Evolutionary conservation across 1,140 invertebrate species (phyloP), one percentile per base, ranked within the genome.

Genomic region (Formica exsecta): DNA sequence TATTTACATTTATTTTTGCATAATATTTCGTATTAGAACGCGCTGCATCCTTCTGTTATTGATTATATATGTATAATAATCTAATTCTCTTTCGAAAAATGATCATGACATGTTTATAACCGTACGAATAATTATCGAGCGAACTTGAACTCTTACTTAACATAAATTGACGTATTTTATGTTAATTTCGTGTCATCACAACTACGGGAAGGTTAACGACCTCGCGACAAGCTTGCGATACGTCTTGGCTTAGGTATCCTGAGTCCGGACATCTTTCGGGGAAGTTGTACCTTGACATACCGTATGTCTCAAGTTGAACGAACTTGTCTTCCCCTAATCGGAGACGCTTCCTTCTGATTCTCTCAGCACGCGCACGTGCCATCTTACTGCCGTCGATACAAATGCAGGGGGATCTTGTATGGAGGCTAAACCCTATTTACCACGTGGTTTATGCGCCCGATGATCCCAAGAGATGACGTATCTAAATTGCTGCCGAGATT

Each of bases 301-400:
- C 57, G 44, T 16, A 32, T 48, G 48, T 61, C 59, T 41, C 83
- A 73, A 87, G 91, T 90, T 91, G 89, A 91, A 91, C 80, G 89
- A 91, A 91, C 90, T 91, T 41, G 75, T n/a, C 5, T 41, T 44
- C 38, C 8, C 62, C 25, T 48, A n/a, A 62, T 25, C 11, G 13
- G 64, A 11, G 61, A 74, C 64, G 83, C 61, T 61, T 61, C 68
- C 44, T 87, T 81, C 87, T 71, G 86, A 77, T 77, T 76, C 76
- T 86, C 68, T 54, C 41, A 74, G 76, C 80, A 76, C 36, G 19
- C 62, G 74, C 86, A 75, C 80, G 85, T 89, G 85, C 81, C 75
- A 29, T 16, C 61, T 44, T 54, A 54, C 62, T 76, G 61, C n/a
- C 29, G 48, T 36, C 19, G 51, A 38, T 22, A 70, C 25, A 62